Base-by-base conservation (phyloP, 2,113 vertebrate species). In the Todiramphus saurophagus region DNA sequence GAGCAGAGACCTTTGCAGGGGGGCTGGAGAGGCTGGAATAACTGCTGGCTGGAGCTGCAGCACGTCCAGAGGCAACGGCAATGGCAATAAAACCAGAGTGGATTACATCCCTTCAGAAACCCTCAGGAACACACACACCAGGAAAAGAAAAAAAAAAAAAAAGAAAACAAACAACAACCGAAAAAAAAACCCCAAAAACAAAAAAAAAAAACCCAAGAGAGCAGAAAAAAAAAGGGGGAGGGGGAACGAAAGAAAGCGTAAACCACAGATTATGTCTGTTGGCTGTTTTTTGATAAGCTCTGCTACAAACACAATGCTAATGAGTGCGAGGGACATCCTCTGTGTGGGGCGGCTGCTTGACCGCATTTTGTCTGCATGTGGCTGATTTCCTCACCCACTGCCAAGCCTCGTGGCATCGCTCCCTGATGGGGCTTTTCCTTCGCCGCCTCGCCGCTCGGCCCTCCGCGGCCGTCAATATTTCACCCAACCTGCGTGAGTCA, bases 211-310 rank as follows among this genome's bases (percentile, higher is more conserved):
- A 43, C 41, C 41, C 10, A 89, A 83, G 33, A 56, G 58, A 69
- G 31, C 3, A 3, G 16, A 79, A 41, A 55, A 41, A 37, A 59
- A 46, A 59, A 39, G 63, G 88, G 62, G 53, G 39, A 62, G 53
- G 39, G 59, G 33, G 75, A 83, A 74, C 43, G 69, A 94, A 95
- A 97, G 93, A 94, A 94, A 94, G 87, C 46, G 4, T 88, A 96
- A 97, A 94, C 94, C 96, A 95, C 97, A 95, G 96, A 97, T 97
- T 95, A 96, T 95, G 89, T 96, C 95, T 97, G 96, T 96, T 97
- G 96, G 95, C 94, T 96, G 87, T 96, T 96, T 96, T 95, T 93
- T 96, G 96, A 97, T 96, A 96, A 97, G 92, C 91, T 87, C 67
- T 44, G 93, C 94, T 96, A 90, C 95, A 96, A 96, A 96, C 91